These are phyloP conservation scores for Pantherophis alleghaniensis DNA, from an alignment of 2,797 vertebrate genomes.

Conservation along the genomic window DNA sequence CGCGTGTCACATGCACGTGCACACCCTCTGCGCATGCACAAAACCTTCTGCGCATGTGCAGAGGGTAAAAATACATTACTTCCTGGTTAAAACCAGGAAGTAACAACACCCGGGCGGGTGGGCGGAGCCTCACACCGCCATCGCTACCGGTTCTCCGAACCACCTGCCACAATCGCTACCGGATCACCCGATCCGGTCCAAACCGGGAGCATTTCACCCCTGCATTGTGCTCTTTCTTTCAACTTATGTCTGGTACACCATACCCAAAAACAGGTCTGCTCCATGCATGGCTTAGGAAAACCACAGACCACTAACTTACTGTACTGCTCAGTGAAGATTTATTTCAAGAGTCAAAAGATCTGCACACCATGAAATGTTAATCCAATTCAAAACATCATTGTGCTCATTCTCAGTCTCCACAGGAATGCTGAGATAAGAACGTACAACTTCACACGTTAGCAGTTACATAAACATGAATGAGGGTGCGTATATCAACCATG, in stretches of 20 bases:
- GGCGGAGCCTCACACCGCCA: too few species aligned
- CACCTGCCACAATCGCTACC: too few species aligned
- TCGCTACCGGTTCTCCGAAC: too few species aligned
- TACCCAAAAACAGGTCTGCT: neutral
- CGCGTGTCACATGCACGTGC: too few species aligned
- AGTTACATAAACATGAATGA: neutral
- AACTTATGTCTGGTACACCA: neutral
- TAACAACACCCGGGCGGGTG: too few species aligned
- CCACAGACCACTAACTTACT: neutral
- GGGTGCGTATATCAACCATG: neutral
- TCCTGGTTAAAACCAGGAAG: too few species aligned
- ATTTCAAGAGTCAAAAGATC: neutral
- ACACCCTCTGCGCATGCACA: too few species aligned
- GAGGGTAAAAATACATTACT: too few species aligned
- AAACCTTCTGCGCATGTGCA: too few species aligned
- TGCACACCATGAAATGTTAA: neutral
- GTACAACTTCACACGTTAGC: neutral
- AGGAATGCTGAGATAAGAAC: neutral
- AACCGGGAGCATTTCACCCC: too few species aligned
- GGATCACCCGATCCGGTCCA: too few species aligned
- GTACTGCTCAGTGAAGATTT: neutral
- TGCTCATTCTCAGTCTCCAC: neutral
- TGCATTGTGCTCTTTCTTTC: neutral
- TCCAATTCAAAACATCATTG: neutral
- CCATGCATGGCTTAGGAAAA: neutral